Evolutionary conservation across 2,888 invertebrate species (phyloP), one percentile per base, ranked within the genome.

Genomic region (Tetanocera ferruginea): DNA sequence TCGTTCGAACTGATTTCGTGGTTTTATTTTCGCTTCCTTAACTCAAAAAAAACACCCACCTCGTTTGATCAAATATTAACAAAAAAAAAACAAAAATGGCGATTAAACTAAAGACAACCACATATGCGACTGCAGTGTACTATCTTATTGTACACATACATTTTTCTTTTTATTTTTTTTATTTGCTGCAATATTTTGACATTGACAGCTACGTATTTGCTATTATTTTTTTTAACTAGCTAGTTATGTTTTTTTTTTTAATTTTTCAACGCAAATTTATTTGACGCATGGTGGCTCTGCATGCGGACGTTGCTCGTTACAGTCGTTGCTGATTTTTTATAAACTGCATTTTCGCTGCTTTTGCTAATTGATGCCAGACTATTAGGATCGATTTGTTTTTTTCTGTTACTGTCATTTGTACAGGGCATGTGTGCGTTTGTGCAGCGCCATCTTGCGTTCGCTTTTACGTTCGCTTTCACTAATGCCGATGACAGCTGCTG

Each of bases 401-500:
- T 34, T 43, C 25, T 73, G 23, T n/a, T 5, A 55, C 57, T 57
- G 31, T 57, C 72, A 62, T 60, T 62, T 73, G 25, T 34, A 55
- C 70, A 17, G 37, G 43, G 23, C 43, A 66, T 66, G 37, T 25
- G 23, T 67, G 19, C n/a, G 9, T 70, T 8, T 51, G 51, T 23
- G n/a, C 73, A 73, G 62, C 62, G 62, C 62, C 73, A 73, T 62
- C 73, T 62, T 28, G 69, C 28, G 67, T 64, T 31, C n/a, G 19
- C 25, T 6, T 28, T 64, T 28, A 31, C 34, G 8, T n/a, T n/a
- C 52, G 25, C 66, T 70, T 60, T 34, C 43, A 49, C 72, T 60
- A 23, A 43, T 23, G 25, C 19, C 69, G 62, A n/a, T 77, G 79
- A 74, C 70, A 77, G 70, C 67, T 60, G 64, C 52, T 67, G 76